Base-by-base conservation (phyloP, 2,888 invertebrate genomes). In the Synergus umbraculus region DNA sequence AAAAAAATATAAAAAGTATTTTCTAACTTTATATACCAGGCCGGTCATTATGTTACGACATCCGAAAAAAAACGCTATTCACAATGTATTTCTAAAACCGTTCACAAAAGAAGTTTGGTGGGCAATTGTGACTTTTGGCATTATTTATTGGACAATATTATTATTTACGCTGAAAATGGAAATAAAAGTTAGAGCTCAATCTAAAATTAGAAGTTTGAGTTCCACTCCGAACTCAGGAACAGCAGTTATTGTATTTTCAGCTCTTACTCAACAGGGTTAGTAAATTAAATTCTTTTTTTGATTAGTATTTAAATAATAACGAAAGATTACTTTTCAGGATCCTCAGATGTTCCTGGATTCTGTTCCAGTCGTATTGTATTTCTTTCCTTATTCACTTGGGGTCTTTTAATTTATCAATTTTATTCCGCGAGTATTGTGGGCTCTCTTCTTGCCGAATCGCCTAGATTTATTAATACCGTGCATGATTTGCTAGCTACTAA, bases 21-120 rank as follows among this genome's bases (percentile, higher is more conserved):
- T 4, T 58, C 18, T 54, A 37, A 37, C 18, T 58, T 18, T 18
- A 0, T 10, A 9, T 18, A 10, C 44, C 46, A 95, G 95, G 79
- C 94, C 95, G 1, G 93, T 93, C 76, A 95, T 96, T 87, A 94
- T 96, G 82, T 95, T 96, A 86, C 94, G 95, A 0, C 95, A 95
- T 88, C 96, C 96, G 0, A 94, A 94, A 83, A 93, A 93, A 66
- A 93, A 93, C 0, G 93, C 94, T 41, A 93, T 94, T 84, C 94
- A 93, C 82, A 94, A 94, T 66, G 94, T 95, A 37, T 96, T 95
- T 89, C 92, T 95, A 0, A 93, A 94, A 54, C 96, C 96, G 0
- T 93, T 96, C 67, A 92, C 93, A 9, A 89, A 90, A 58, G 88
- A 90, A 3, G 95, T 95, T 2, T 96, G 90, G 90, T 85, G 95